Base-by-base conservation (phyloP, 2,888 invertebrate species). In the Isotomurus palustris region DNA sequence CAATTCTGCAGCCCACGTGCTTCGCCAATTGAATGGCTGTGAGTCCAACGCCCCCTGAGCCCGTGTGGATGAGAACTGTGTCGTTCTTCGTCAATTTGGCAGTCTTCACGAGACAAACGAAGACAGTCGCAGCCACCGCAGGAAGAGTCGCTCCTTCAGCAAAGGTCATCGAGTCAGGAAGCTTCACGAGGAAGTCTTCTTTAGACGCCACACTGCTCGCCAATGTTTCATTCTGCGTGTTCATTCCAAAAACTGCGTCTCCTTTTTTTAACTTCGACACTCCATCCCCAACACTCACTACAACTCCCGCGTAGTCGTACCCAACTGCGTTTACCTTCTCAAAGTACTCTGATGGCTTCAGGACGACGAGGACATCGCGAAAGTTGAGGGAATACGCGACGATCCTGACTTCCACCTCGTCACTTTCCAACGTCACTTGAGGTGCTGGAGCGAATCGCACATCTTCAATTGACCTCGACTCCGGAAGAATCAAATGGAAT, bases 331-430 rank as follows among this genome's bases (percentile, higher is more conserved):
- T 58, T 12, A 24, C 6, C 12, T 51, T 41, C 14, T 44, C 47
- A 41, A 62, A 62, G 5, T 56, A 25, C 4, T 47, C 52, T 0
- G 45, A 21, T 3, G 62, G 62, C 17, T 62, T 62, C 1, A 62
- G n/a, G 4, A 62, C 41, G 5, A 19, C 56, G 3, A 62, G 45
- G 12, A 62, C 28, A 28, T 62, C 62, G 10, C 50, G 22, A 25
- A 58, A 62, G 25, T 62, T 62, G 1, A 62, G 38, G 17, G 59
- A 56, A 3, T 40, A 56, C 10, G 62, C 44, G 21, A 53, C 59
- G 27, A 62, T 54, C 14, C 51, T 49, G 35, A 59, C 28, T 40
- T 62, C 62, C 5, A 62, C 44, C 2, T 62, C 54, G 1, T 36
- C 21, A 1, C 29, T 40, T 2, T n/a, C 36, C 35, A 62, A 22